Base-by-base conservation (phyloP, 2,113 vertebrate species). In the Colossoma macropomum region DNA sequence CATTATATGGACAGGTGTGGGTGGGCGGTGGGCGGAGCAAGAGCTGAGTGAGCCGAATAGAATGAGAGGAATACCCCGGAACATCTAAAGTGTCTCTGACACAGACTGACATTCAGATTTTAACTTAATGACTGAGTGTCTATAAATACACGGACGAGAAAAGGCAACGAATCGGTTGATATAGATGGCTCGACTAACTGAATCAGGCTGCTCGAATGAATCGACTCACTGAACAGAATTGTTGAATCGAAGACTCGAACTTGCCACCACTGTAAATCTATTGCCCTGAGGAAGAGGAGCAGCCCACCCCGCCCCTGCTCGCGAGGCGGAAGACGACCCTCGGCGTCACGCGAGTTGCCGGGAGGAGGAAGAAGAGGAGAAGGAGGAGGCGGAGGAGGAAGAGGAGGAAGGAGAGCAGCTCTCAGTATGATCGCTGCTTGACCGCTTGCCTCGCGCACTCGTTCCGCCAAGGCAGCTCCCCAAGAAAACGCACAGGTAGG, bases 401-500 rank as follows among this genome's bases (percentile, higher is more conserved):
- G 12, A 21, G n/a, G 32, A 23, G 77, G 77, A 59, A 83, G 71
- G 75, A 69, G 62, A 71, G 73, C 48, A 45, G 74, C 82, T 66
- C 86, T 84, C 84, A 84, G 70, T 81, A 88, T 88, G 87, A 84
- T 70, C 75, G 75, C 84, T 56, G 81, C 79, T 79, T 88, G 82
- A 88, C 84, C 71, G 72, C 75, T 32, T 75, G 45, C 65, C 84
- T 81, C 48, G 59, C 84, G 63, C 75, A 60, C 71, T 80, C 71
- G n/a, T 82, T 84, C 81, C 69, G 84, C 87, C 73, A 48, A 77
- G 70, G 83, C 84, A 81, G 60, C 79, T 84, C 79, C 83, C 59
- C 54, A 59, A 59, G 27, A 84, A 79, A 81, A 88, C 87, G 68
- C 87, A 82, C 87, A 88, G 87, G 87, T 88, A 86, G 72, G 87